phyloP scores from a whole-genome alignment of 2,888 invertebrate species.

The Xestobium rufovillosum region DNA sequence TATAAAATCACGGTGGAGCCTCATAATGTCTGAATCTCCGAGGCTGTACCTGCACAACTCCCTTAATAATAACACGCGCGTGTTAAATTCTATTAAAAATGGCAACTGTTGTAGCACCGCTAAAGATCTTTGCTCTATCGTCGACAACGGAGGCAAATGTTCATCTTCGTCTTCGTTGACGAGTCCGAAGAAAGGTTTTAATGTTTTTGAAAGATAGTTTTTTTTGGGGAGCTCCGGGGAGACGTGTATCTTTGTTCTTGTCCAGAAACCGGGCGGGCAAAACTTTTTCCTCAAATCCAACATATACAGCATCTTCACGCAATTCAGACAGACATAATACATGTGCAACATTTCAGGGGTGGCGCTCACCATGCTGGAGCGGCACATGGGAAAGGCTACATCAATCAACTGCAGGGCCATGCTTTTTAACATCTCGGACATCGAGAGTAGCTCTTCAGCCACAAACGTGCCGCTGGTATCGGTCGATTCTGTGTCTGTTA shows the following conservation, averaged over 20 bases:
- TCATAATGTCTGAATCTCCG: constrained; percentile 34
- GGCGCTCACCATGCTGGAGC: constrained; percentile 34
- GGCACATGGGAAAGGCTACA: constrained; percentile 42
- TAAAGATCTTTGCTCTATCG: constrained; percentile 78
- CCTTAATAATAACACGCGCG: constrained; percentile 79
- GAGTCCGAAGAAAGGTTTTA: constrained; percentile 37
- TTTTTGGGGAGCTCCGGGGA: constrained; percentile 38
- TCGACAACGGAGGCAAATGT: constrained; percentile 77
- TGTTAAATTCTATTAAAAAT: constrained; percentile 87
- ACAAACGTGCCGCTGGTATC: constrained; percentile 41
- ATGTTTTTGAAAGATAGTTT: constrained; percentile 38
- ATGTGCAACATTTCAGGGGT: constrained; percentile 39
- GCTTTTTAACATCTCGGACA: constrained; percentile 39
- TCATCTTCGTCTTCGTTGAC: constrained; percentile 46
- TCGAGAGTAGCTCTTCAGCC: constrained; percentile 34
- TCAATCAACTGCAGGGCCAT: constrained; percentile 39
- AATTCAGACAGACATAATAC: constrained; percentile 37
- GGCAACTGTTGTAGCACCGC: constrained; percentile 88
- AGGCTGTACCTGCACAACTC: constrained; percentile 50
- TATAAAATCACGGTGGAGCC: constrained; percentile 37
- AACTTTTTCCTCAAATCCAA: constrained; percentile 78
- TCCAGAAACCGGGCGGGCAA: constrained; percentile 47
- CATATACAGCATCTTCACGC: constrained; percentile 57
- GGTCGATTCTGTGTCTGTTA: constrained; percentile 41
- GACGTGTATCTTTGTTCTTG: constrained; percentile 39